A percentile compares a stretch with the other conserved stretches of the same genome.
Conservation (phyloP, 2,113 vertebrate genomes). For the Euleptes europaea region DNA sequence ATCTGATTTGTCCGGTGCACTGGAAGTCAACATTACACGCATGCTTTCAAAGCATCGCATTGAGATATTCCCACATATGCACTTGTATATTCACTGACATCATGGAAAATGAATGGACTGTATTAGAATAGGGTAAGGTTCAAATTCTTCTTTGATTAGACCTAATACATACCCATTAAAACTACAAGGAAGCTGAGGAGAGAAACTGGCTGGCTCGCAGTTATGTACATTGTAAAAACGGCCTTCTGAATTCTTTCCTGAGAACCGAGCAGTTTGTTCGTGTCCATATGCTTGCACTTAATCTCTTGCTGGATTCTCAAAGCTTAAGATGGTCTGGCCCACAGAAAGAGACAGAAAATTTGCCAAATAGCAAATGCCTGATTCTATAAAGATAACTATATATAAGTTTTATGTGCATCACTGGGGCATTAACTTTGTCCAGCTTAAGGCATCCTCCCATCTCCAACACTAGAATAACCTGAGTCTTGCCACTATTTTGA, state of each 20-base stretch:
- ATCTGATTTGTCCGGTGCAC: background rate
- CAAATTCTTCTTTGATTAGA: slow-evolving; percentile 14
- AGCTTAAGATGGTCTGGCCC: slow-evolving; percentile 1
- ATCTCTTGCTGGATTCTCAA: slow-evolving; percentile 4
- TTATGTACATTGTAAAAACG: background rate
- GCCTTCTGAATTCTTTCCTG: slow-evolving; percentile 23
- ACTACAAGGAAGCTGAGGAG: background rate
- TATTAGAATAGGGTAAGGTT: slow-evolving; percentile 1
- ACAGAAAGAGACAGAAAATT: background rate
- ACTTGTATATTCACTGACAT: background rate
- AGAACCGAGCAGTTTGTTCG: slow-evolving; percentile 2
- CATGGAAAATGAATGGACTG: background rate
- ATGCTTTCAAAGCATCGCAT: background rate
- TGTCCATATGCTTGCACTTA: slow-evolving; percentile 30
- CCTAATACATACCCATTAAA: background rate
- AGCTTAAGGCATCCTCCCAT: background rate
- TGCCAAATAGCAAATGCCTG: background rate
- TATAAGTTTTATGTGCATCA: background rate
- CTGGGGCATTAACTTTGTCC: background rate
- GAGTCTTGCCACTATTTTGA: background rate
- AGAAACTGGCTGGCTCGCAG: background rate
- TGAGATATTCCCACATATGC: background rate
- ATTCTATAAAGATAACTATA: background rate
- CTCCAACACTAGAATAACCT: background rate
- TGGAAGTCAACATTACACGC: background rate